Percentiles rank a stretch among this genome's conserved stretches.
These are phyloP conservation scores for Ameiurus melas DNA, from an alignment of 2,113 vertebrate genomes.

Conservation along the genomic window DNA sequence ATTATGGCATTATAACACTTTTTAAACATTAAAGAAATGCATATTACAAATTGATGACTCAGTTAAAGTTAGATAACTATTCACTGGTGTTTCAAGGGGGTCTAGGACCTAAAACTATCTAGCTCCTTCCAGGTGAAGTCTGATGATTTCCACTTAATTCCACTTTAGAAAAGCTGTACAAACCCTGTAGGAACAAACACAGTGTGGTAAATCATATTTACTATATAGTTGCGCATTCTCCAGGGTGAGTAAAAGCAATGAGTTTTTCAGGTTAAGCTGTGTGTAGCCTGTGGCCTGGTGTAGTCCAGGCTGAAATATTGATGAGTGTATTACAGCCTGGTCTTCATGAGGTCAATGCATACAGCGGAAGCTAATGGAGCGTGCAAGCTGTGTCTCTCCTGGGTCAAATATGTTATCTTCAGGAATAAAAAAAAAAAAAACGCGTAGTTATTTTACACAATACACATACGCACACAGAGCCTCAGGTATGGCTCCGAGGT, in stretches of 20 bases:
- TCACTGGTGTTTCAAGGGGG: neutral
- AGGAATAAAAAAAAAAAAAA: slow-evolving; percentile 41
- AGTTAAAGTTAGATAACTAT: neutral
- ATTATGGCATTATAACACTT: neutral
- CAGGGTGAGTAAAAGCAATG: slow-evolving; percentile 31
- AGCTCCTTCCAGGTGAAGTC: neutral
- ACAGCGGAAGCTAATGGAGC: slow-evolving; percentile 50
- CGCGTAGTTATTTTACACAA: slow-evolving; percentile 15
- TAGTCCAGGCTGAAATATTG: slow-evolving; percentile 53
- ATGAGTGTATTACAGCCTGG: slow-evolving; percentile 48
- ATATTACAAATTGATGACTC: neutral
- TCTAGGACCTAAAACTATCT: neutral
- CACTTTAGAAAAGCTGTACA: neutral
- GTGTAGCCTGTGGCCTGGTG: slow-evolving; percentile 51
- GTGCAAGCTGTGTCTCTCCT: slow-evolving; percentile 43
- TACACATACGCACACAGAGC: slow-evolving; percentile 24
- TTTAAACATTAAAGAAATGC: neutral
- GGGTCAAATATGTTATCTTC: slow-evolving; percentile 47
- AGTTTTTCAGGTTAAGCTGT: slow-evolving; percentile 14
- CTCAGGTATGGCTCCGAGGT: slow-evolving; percentile 52
- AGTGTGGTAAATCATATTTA: slow-evolving; percentile 7
- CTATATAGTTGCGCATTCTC: slow-evolving; percentile 23
- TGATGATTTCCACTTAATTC: neutral
- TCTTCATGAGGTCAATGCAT: slow-evolving; percentile 54
- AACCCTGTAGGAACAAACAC: neutral